Conservation (phyloP, 2,113 vertebrate species). For the Zingel zingel region DNA sequence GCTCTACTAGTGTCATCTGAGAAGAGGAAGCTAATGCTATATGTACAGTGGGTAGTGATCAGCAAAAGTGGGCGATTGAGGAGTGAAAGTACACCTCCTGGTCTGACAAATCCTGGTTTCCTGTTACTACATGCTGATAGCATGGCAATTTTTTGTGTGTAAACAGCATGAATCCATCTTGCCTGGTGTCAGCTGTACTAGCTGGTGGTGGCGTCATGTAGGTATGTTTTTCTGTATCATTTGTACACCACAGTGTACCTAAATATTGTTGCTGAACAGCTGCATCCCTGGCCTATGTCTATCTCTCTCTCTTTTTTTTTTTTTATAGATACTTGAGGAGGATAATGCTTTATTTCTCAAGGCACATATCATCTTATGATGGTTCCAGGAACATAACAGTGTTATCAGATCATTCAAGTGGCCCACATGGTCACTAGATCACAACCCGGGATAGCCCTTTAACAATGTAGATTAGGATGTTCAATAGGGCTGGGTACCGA, state of each 20-base stretch:
- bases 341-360: conserved; percentile 18
- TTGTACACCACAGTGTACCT: conserved; percentile 53
- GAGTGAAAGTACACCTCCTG: conserved; percentile 43
- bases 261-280: conserved; percentile 60
- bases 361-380: conserved; percentile 2
- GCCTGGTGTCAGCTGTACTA: conserved; percentile 56
- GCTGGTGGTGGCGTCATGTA: conserved; percentile 63
- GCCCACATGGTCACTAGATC: neutral
- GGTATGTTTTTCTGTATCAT: conserved; percentile 60
- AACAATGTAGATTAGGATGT: neutral
- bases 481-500: neutral
- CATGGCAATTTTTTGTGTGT: conserved; percentile 21
- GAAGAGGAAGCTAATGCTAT: neutral
- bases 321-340: conserved; percentile 1
- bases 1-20: conserved; percentile 12
- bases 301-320: neutral
- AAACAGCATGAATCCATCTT: conserved; percentile 59
- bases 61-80: conserved; percentile 19
- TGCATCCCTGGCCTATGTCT: conserved; percentile 41
- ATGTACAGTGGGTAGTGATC: conserved; percentile 11
- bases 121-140: conserved; percentile 40
- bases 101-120: conserved; percentile 44
- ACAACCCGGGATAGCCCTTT: neutral
- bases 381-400: conserved; percentile 17
- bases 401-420: conserved; percentile 4